phyloP scores from a whole-genome alignment of 1,140 invertebrate genomes.

The Temnothorax nylanderi region DNA sequence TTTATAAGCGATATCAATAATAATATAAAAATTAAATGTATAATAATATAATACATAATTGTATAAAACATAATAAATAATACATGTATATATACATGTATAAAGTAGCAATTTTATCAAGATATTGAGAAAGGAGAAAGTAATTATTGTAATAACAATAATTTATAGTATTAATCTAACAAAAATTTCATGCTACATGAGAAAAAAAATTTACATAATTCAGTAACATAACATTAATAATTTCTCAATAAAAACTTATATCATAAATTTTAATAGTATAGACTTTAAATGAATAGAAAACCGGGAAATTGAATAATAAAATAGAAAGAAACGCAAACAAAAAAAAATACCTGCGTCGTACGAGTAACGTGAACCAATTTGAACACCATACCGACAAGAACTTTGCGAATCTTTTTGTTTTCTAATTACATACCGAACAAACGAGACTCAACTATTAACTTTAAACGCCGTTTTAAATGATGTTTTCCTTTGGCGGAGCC shows the following conservation, averaged over 20 bases:
- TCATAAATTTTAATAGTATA: not conserved
- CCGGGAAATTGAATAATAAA: not conserved
- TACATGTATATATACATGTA: not conserved
- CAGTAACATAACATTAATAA: not conserved
- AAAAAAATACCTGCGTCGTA: constrained; percentile 46
- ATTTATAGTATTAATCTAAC: not conserved
- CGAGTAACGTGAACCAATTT: constrained; percentile 36
- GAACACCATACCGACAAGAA: constrained; percentile 30
- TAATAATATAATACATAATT: no score
- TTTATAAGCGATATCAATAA: not conserved
- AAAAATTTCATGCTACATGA: not conserved
- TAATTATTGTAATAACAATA: not conserved
- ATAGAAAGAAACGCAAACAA: constrained; percentile 1
- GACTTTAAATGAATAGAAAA: not conserved
- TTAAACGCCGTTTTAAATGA: constrained; percentile 30
- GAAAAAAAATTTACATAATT: not conserved
- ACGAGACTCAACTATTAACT: constrained; percentile 39
- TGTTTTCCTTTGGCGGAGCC: constrained; percentile 1
- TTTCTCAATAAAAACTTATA: not conserved
- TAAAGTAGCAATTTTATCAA: not conserved
- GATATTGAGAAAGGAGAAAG: not conserved
- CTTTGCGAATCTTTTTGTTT: not conserved
- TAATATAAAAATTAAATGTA: not conserved
- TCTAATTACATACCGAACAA: constrained; percentile 34
- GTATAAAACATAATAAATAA: not conserved